These are phyloP conservation scores for Phthorimaea operculella DNA, from an alignment of 1,140 invertebrate species.

Conservation along the genomic window DNA sequence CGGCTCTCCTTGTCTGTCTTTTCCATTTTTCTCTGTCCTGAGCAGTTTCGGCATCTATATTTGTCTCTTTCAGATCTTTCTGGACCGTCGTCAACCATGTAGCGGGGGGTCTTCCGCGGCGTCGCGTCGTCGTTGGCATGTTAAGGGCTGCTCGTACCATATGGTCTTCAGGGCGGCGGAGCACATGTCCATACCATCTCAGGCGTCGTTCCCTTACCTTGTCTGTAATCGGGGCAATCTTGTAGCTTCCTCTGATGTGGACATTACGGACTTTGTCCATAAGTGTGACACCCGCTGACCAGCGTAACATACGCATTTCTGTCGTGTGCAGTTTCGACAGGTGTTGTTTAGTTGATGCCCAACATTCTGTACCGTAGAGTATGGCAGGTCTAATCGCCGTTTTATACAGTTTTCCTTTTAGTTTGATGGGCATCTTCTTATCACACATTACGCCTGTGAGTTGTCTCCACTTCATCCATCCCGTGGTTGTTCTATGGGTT, in stretches of 20 bases:
- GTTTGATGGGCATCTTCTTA: background rate
- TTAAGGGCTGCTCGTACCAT: background rate
- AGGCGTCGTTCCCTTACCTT: background rate
- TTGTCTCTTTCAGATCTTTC: background rate
- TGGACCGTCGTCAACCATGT: background rate
- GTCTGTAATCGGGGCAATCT: background rate
- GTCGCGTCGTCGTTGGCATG: background rate
- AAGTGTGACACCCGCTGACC: slow-evolving; percentile 6
- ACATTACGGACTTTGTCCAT: background rate
- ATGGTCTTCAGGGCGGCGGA: background rate
- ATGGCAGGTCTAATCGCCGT: background rate
- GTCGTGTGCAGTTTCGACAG: background rate
- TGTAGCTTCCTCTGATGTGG: slow-evolving; percentile 2
- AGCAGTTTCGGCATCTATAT: no score
- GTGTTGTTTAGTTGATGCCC: background rate
- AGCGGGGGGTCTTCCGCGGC: background rate
- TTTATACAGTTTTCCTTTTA: background rate
- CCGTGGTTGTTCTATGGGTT: slow-evolving; percentile 1
- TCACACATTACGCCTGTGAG: background rate
- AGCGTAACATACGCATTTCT: slow-evolving; percentile 6
- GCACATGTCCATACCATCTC: background rate
- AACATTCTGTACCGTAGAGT: slow-evolving; percentile 7
- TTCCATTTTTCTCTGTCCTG: no score
- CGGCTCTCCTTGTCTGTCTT: no score
- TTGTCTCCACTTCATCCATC: slow-evolving; percentile 11